Evolutionary conservation across 2,113 vertebrate species (phyloP).

Genomic region (Pipra filicauda): DNA sequence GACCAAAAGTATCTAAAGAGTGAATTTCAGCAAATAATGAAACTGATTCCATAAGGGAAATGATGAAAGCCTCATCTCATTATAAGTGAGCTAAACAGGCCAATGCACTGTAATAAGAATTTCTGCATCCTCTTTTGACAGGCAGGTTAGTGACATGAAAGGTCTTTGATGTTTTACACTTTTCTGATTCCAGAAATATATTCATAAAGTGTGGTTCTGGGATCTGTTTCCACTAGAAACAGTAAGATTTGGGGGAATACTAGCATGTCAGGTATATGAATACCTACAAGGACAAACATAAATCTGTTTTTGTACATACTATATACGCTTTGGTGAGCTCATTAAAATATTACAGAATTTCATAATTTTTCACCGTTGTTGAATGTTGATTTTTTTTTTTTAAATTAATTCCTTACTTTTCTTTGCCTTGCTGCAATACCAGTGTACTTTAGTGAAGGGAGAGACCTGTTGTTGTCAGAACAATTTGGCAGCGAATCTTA

Average conservation of each 20-base stretch:
- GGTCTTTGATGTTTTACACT: conserved; percentile 10
- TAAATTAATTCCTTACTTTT: background rate
- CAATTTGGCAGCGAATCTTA: background rate
- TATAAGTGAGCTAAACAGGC: conserved; percentile 28
- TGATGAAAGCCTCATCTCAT: conserved; percentile 40
- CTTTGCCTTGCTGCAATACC: background rate
- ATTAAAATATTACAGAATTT: background rate
- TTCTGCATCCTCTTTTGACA: conserved; percentile 14
- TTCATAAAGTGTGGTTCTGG: background rate
- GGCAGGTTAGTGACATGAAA: background rate
- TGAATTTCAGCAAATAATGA: background rate
- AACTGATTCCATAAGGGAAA: background rate
- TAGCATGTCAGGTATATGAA: background rate
- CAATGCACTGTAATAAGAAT: background rate
- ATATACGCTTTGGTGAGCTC: background rate
- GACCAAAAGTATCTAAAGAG: background rate
- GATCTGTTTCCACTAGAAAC: conserved; percentile 6
- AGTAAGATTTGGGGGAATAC: background rate
- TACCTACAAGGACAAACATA: background rate
- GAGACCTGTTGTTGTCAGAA: background rate
- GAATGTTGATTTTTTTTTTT: background rate
- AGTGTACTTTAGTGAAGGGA: background rate
- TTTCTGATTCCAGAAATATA: conserved; percentile 9
- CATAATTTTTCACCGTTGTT: background rate
- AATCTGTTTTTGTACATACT: background rate